phyloP scores from a whole-genome alignment of 2,888 invertebrate genomes.

The Neoascia interrupta region DNA sequence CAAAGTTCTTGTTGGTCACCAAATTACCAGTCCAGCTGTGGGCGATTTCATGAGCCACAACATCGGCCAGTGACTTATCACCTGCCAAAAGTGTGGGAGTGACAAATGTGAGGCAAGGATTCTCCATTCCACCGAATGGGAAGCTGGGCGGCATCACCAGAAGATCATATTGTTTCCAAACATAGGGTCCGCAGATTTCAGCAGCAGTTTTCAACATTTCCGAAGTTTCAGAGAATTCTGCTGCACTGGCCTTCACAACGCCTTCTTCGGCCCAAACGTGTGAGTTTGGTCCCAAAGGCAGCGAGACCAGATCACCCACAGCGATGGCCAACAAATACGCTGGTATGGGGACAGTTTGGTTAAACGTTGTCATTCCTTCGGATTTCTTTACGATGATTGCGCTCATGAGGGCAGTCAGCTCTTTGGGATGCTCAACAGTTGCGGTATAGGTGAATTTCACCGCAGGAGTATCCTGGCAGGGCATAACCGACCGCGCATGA shows the following conservation, averaged over 20 bases:
- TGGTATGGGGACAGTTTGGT: constrained; percentile 91
- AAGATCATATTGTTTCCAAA: constrained; percentile 94
- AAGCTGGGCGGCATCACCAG: constrained; percentile 93
- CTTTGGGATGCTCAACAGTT: constrained; percentile 85
- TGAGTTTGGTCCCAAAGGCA: constrained; percentile 87
- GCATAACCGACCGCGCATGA: constrained; percentile 92
- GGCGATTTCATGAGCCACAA: constrained; percentile 96
- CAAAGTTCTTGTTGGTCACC: constrained; percentile 94
- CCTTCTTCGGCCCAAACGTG: constrained; percentile 95
- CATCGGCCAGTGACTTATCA: constrained; percentile 92
- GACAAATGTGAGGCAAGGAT: constrained; percentile 96
- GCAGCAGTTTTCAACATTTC: constrained; percentile 90
- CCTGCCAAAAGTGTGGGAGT: constrained; percentile 96
- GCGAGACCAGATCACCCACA: constrained; percentile 88
- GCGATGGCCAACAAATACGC: constrained; percentile 95
- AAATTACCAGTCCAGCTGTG: constrained; percentile 98
- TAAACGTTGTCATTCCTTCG: constrained; percentile 82
- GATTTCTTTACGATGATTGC: constrained; percentile 83
- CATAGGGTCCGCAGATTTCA: constrained; percentile 91
- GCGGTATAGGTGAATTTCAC: constrained; percentile 93
- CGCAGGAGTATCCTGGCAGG: constrained; percentile 95
- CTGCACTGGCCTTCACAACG: constrained; percentile 89
- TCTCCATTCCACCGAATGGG: constrained; percentile 98
- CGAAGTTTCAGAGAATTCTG: constrained; percentile 94
- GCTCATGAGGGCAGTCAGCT: constrained; percentile 93